phyloP scores from a whole-genome alignment of 2,888 invertebrate genomes.

The Acheta domesticus region DNA sequence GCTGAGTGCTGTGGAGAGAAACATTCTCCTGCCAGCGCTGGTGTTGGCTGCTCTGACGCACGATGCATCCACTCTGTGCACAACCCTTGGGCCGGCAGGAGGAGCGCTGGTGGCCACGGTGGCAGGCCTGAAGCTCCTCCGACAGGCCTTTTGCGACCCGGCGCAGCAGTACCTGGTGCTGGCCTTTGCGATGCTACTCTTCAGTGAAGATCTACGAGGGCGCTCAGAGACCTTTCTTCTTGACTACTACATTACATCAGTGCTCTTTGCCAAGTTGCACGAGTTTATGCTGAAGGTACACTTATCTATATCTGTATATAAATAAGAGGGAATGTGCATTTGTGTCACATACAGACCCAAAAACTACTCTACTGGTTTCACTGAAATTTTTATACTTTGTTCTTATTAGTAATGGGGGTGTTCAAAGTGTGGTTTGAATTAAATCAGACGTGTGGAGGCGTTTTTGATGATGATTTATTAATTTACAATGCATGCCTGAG shows the following conservation, averaged over 20 bases:
- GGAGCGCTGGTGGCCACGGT: slow-evolving; percentile 82
- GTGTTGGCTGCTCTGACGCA: slow-evolving; percentile 85
- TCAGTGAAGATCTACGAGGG: slow-evolving; percentile 74
- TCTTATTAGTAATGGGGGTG: too few species aligned
- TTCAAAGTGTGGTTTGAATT: too few species aligned
- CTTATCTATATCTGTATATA: neutral
- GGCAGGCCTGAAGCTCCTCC: slow-evolving; percentile 82
- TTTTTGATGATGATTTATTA: too few species aligned
- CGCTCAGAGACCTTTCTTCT: slow-evolving; percentile 85
- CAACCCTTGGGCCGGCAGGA: slow-evolving; percentile 72
- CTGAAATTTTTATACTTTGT: too few species aligned
- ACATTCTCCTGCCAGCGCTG: slow-evolving; percentile 86
- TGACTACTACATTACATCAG: slow-evolving; percentile 87
- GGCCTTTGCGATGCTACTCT: slow-evolving; percentile 84
- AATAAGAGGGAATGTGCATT: neutral
- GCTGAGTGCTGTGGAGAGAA: slow-evolving; percentile 85
- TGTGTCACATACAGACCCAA: too few species aligned
- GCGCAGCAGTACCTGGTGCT: slow-evolving; percentile 88
- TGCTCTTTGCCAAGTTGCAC: slow-evolving; percentile 82
- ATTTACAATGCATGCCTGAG: too few species aligned
- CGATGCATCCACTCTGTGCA: slow-evolving; percentile 72
- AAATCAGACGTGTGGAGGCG: too few species aligned
- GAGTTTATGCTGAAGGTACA: slow-evolving; percentile 87
- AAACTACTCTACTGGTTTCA: too few species aligned
- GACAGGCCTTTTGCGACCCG: slow-evolving; percentile 87